Percentiles rank a stretch among this genome's conserved stretches.
These are phyloP conservation scores for Pelagia noctiluca DNA, from an alignment of 30 jellyfish, hydroid and myxozoan species.

Conservation along the genomic window DNA sequence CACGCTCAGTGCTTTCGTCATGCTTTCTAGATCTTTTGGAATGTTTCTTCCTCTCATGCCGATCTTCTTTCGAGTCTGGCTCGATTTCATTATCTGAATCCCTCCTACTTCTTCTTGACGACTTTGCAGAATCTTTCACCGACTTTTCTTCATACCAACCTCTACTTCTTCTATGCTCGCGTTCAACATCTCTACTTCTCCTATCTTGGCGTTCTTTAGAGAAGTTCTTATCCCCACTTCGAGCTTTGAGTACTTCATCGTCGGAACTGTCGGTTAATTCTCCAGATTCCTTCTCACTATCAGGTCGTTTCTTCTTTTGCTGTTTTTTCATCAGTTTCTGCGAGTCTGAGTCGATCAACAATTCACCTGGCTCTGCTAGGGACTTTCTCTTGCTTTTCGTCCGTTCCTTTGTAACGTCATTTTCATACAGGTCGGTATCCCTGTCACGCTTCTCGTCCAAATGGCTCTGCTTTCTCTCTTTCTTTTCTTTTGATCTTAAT, in stretches of 20 bases:
- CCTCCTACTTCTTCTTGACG: no score
- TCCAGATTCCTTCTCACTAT: constrained; percentile 69
- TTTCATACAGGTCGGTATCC: not conserved
- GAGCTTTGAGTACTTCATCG: constrained; percentile 4
- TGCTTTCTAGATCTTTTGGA: not conserved
- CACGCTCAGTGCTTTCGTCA: not conserved
- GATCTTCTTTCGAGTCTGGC: no score
- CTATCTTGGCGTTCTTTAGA: not conserved
- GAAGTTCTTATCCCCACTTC: not conserved
- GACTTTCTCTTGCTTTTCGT: not conserved
- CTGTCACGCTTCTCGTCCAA: not conserved
- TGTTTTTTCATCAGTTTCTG: no score
- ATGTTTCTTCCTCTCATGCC: no score
- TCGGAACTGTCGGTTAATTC: constrained; percentile 49
- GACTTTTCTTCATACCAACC: not conserved
- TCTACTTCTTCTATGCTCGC: not conserved
- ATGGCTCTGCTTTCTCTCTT: not conserved
- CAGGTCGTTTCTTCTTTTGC: constrained; percentile 3
- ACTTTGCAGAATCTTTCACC: no score
- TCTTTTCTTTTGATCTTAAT: constrained; percentile 3
- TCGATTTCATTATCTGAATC: no score
- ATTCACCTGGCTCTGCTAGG: not conserved
- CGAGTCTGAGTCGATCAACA: not conserved
- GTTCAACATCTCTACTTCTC: constrained; percentile 6
- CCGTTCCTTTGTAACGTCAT: constrained; percentile 3